Percentiles rank a stretch among this genome's conserved stretches.
Evolutionary conservation across 2,888 invertebrate species (phyloP).

Genomic region (Eupithecia vulgata): DNA sequence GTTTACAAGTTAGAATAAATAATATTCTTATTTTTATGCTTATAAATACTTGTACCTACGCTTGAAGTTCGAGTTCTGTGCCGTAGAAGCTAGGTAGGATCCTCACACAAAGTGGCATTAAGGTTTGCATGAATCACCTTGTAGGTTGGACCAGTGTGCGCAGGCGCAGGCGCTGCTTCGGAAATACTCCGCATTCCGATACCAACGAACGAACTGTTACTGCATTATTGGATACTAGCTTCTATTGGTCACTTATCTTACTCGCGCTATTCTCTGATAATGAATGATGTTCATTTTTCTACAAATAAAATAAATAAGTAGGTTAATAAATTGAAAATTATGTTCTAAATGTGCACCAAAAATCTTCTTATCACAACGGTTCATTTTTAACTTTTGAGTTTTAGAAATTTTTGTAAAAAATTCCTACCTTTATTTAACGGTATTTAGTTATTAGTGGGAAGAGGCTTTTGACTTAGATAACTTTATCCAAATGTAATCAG

Average conservation of each 20-base stretch:
- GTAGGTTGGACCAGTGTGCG: neutral
- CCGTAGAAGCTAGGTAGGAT: neutral
- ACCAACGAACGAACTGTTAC: constrained; percentile 1
- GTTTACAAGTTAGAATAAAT: too few species aligned
- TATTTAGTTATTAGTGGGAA: neutral
- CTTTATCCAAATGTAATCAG: neutral
- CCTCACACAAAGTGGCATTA: neutral
- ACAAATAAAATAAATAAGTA: neutral
- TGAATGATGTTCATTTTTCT: neutral
- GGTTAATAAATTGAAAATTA: neutral
- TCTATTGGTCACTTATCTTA: neutral
- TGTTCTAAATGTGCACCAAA: neutral
- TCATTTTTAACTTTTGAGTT: neutral
- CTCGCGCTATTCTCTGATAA: neutral
- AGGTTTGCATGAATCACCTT: neutral
- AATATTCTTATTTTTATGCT: too few species aligned
- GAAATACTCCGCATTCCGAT: constrained; percentile 5
- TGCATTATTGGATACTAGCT: neutral
- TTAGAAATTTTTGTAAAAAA: neutral
- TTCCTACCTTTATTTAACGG: neutral
- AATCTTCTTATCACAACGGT: too few species aligned
- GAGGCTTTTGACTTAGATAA: neutral
- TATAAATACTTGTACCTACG: too few species aligned
- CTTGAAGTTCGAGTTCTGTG: too few species aligned
- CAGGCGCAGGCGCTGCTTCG: neutral